Conservation (phyloP, 2,797 vertebrate species). For the Pangasius mekongensis region DNA sequence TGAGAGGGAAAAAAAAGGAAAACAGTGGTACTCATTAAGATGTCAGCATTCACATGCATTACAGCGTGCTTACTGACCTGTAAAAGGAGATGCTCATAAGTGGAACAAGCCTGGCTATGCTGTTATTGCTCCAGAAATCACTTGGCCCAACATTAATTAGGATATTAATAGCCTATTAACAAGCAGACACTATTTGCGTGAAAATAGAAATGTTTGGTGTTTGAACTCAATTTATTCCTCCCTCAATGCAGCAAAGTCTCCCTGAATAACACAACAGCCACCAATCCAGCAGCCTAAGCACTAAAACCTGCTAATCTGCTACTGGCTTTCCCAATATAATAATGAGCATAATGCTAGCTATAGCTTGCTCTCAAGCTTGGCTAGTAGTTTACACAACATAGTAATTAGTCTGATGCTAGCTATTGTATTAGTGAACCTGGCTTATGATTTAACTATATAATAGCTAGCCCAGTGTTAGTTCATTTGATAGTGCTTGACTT, state of each 20-base stretch:
- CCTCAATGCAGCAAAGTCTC: background rate
- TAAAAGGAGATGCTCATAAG: constrained; percentile 27
- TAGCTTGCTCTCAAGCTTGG: background rate
- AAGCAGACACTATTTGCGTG: background rate
- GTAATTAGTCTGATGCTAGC: background rate
- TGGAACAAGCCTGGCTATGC: background rate
- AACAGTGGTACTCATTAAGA: constrained; percentile 26
- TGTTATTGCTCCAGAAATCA: constrained; percentile 16
- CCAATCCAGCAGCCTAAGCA: background rate
- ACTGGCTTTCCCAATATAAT: background rate
- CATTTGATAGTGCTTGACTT: background rate
- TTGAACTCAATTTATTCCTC: background rate
- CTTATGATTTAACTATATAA: background rate
- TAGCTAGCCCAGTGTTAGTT: background rate
- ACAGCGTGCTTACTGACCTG: constrained; percentile 12
- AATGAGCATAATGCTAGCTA: background rate
- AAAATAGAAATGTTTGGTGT: constrained; percentile 6
- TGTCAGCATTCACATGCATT: constrained; percentile 25
- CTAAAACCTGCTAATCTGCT: background rate
- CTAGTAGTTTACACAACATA: background rate
- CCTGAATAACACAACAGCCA: background rate
- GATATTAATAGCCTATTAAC: constrained; percentile 22
- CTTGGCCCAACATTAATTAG: constrained; percentile 26
- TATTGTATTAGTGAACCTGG: background rate
- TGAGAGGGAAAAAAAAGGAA: constrained; percentile 61